Percentiles rank a stretch among this genome's conserved stretches.
Evolutionary conservation across 2,113 vertebrate genomes (phyloP).

Genomic region (Charadrius vociferus): DNA sequence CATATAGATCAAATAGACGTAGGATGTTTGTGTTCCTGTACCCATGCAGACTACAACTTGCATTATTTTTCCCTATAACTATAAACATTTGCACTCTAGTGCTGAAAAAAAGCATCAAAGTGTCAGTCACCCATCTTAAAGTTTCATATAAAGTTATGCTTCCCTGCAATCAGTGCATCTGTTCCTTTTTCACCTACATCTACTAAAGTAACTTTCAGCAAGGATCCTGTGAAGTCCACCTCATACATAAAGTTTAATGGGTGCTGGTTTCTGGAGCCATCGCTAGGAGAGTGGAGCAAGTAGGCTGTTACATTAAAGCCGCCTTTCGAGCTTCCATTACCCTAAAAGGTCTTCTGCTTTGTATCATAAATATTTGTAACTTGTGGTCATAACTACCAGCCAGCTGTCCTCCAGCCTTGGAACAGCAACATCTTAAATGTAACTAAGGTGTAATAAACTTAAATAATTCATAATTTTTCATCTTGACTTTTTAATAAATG

Average conservation of each 20-base stretch:
- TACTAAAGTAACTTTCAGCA: background rate
- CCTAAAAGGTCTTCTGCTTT: slow-evolving; percentile 66
- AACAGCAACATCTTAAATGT: slow-evolving; percentile 28
- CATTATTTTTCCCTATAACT: background rate
- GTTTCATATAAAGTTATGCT: background rate
- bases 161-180: background rate
- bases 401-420: slow-evolving; percentile 15
- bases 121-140: background rate
- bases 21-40: background rate
- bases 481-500: slow-evolving; percentile 23
- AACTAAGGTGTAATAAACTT: slow-evolving; percentile 60
- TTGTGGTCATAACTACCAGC: slow-evolving; percentile 60
- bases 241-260: background rate
- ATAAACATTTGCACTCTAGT: background rate
- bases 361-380: slow-evolving; percentile 68
- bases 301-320: background rate
- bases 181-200: background rate
- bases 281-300: background rate
- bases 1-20: background rate
- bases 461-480: slow-evolving; percentile 54
- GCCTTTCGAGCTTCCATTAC: slow-evolving; percentile 33
- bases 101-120: background rate
- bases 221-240: background rate
- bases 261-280: background rate
- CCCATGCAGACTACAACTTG: background rate